A percentile compares a stretch with the other conserved stretches of the same genome.
Evolutionary conservation across 2,113 vertebrate genomes (phyloP).

Genomic region (Hylia prasina): DNA sequence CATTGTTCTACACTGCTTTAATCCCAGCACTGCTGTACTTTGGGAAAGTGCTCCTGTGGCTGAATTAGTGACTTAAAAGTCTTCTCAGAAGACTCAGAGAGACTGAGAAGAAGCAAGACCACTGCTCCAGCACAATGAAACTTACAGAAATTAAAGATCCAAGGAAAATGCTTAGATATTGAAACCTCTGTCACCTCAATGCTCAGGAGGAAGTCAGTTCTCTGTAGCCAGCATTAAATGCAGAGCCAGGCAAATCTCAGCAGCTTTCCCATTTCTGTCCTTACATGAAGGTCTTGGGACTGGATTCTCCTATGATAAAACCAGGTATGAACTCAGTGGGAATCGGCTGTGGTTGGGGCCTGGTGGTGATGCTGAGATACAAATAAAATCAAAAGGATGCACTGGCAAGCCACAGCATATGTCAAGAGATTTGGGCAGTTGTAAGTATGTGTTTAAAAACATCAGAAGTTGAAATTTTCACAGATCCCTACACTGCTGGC

Average conservation of each 20-base stretch:
- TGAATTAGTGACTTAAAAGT: not conserved
- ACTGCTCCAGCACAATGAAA: accelerated
- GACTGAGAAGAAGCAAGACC: not conserved
- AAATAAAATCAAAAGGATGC: not conserved
- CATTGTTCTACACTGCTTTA: not conserved
- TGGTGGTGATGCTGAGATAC: not conserved
- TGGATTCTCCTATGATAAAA: not conserved
- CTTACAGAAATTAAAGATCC: not conserved
- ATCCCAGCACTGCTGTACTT: not conserved
- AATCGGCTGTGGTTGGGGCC: not conserved
- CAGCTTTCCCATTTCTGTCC: not conserved
- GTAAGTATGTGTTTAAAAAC: not conserved
- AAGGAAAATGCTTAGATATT: not conserved
- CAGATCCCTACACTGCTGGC: not conserved
- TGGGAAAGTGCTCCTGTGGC: not conserved
- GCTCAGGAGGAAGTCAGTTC: not conserved
- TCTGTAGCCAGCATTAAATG: not conserved
- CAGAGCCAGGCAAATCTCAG: not conserved
- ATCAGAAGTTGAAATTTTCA: not conserved
- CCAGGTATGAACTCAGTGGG: not conserved
- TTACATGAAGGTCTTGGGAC: not conserved
- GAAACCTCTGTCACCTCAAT: not conserved
- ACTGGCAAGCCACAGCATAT: not conserved
- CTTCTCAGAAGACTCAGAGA: not conserved
- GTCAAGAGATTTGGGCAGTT: not conserved